Base-by-base conservation (phyloP, 2,113 vertebrate genomes). In the Chionis minor region DNA sequence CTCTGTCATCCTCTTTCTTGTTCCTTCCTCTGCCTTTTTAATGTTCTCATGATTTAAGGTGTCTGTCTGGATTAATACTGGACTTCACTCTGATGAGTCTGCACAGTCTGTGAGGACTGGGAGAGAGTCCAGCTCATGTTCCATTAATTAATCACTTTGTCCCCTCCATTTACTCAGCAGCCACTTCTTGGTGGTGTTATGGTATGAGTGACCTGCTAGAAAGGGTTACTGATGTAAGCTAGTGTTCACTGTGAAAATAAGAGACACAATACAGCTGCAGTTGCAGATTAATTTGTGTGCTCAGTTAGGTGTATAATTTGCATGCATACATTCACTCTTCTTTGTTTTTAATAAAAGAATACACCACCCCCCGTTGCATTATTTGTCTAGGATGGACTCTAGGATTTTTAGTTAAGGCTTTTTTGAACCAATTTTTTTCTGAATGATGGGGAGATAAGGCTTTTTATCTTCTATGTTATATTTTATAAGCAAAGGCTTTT, bases 331-430 rank as follows among this genome's bases (percentile, higher is more conserved):
- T 45, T 24, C 3, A 42, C 12, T 47, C 19, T 70, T 19, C 52
- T 47, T 11, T 24, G 40, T 55, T 28, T 12, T 38, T 22, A 63
- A 66, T 21, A 65, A 14, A 65, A 65, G 27, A 23, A 44, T 12
- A 11, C 3, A 3, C 0, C 38, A 38, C 0, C 22, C 4, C 28
- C 6, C 20, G 3, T 28, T 55, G 21, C 12, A 7, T 79, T 80
- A 52, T 91, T 86, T 56, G 3, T 44, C 1, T 40, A 61, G 40
- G 30, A 75, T 42, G 5, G 63, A 52, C 35, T 65, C 22, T 33
- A 27, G 55, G 27, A 30, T 83, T 70, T 77, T 33, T 70, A 51
- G 12, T 54, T 71, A 11, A 52, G 19, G 22, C 12, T 33, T 32
- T 47, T 78, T 62, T 67, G 5, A 69, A 54, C 40, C 16, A 32